Conservation (phyloP, 2,888 invertebrate genomes). For the Cheilosia urbana region DNA sequence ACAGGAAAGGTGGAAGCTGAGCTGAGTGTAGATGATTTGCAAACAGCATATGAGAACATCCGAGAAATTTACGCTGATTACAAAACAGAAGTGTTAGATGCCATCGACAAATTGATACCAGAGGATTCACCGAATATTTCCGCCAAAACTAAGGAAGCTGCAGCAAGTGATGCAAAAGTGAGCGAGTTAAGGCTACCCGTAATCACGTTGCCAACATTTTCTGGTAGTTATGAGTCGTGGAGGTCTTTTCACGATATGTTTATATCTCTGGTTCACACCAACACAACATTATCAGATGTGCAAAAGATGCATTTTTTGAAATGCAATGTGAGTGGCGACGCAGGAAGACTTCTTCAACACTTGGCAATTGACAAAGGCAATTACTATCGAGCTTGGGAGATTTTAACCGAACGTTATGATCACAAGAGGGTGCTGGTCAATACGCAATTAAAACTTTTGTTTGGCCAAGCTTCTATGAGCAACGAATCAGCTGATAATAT, state of each 20-base stretch:
- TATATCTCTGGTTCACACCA: background rate
- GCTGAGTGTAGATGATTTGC: background rate
- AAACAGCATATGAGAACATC: background rate
- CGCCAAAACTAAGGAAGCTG: background rate
- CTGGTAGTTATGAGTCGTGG: constrained; percentile 1
- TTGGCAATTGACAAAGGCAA: constrained; percentile 1
- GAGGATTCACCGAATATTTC: background rate
- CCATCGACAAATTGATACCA: background rate
- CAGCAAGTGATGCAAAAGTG: background rate
- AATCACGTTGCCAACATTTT: background rate
- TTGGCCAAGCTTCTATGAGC: background rate
- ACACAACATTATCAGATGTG: background rate
- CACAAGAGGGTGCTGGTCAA: constrained; percentile 13
- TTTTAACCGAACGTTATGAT: constrained; percentile 3
- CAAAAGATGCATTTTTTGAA: background rate
- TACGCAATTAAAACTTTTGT: constrained; percentile 2
- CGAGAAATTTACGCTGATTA: background rate
- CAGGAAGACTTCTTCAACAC: background rate
- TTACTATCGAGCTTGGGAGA: background rate
- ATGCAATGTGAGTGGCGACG: background rate
- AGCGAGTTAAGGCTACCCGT: background rate
- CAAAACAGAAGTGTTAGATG: background rate
- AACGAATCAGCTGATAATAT: background rate
- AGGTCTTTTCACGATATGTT: constrained; percentile 13
- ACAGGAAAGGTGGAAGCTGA: constrained; percentile 1